Evolutionary conservation across 2,797 vertebrate genomes (phyloP).

Genomic region (Melopsittacus undulatus): DNA sequence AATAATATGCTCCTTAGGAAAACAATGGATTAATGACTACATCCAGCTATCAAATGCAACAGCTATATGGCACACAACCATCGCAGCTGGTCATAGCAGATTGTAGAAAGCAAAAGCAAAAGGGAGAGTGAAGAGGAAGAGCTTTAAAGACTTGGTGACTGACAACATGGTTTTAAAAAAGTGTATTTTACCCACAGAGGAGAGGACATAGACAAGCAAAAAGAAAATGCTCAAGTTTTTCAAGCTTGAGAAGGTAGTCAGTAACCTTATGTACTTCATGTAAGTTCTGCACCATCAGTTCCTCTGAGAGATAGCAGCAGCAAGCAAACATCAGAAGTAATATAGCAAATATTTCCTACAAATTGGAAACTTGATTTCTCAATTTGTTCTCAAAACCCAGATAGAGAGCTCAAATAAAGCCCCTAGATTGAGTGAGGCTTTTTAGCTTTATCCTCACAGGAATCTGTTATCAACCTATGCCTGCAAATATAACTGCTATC

Average conservation of each 20-base stretch:
- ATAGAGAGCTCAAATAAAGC: not conserved
- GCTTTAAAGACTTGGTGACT: not conserved
- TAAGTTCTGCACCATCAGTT: not conserved
- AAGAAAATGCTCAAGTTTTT: not conserved
- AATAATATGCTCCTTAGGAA: not conserved
- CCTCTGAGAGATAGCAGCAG: not conserved
- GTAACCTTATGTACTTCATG: accelerated
- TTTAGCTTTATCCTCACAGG: not conserved
- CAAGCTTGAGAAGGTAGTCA: not conserved
- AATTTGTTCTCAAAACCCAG: not conserved
- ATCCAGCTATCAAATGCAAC: not conserved
- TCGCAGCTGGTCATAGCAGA: not conserved
- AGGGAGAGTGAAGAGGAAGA: not conserved
- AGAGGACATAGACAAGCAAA: not conserved
- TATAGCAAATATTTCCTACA: not conserved
- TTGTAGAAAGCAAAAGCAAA: not conserved
- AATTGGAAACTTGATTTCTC: not conserved
- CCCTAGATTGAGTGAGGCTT: not conserved
- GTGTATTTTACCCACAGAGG: not conserved
- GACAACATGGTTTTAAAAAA: not conserved
- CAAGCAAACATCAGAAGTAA: not conserved
- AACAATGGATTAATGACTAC: not conserved
- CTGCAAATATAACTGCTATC: not conserved
- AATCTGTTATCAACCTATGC: not conserved
- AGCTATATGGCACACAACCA: not conserved